phyloP scores from a whole-genome alignment of 2,888 invertebrate genomes.

The Congeria kusceri region DNA sequence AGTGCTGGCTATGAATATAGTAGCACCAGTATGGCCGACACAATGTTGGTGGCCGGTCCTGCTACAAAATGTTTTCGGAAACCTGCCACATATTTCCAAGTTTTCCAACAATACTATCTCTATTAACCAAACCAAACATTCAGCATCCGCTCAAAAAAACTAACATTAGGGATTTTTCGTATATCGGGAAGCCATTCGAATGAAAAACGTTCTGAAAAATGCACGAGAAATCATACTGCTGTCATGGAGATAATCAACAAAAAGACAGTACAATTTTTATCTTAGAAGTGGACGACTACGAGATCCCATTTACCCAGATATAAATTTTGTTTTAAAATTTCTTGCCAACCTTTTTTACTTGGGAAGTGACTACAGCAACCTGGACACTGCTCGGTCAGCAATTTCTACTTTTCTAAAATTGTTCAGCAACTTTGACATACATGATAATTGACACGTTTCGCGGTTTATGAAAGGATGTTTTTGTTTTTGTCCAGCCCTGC shows the following conservation, averaged over 20 bases:
- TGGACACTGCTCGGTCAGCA: slow-evolving; percentile 39
- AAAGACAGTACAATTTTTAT: slow-evolving; percentile 32
- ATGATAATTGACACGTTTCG: background rate
- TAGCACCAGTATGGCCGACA: too few species aligned
- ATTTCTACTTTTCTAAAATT: background rate
- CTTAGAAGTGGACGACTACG: slow-evolving; percentile 21
- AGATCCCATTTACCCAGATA: slow-evolving; percentile 5
- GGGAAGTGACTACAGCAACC: slow-evolving; percentile 1
- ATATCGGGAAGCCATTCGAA: too few species aligned
- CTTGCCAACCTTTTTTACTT: background rate
- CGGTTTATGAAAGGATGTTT: slow-evolving; percentile 17
- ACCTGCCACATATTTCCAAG: too few species aligned
- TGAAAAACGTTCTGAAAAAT: background rate
- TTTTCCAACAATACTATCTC: too few species aligned
- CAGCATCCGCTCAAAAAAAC: too few species aligned
- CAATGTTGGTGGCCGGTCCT: too few species aligned
- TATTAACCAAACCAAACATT: too few species aligned
- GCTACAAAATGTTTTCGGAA: too few species aligned
- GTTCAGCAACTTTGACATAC: background rate
- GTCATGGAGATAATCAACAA: slow-evolving; percentile 34
- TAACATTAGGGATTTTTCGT: too few species aligned
- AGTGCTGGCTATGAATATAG: too few species aligned
- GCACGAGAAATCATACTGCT: background rate
- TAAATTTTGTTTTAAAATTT: background rate
- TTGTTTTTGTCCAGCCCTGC: background rate